These are phyloP conservation scores for Tipula helvola DNA, from an alignment of 2,888 invertebrate species.

Conservation along the genomic window DNA sequence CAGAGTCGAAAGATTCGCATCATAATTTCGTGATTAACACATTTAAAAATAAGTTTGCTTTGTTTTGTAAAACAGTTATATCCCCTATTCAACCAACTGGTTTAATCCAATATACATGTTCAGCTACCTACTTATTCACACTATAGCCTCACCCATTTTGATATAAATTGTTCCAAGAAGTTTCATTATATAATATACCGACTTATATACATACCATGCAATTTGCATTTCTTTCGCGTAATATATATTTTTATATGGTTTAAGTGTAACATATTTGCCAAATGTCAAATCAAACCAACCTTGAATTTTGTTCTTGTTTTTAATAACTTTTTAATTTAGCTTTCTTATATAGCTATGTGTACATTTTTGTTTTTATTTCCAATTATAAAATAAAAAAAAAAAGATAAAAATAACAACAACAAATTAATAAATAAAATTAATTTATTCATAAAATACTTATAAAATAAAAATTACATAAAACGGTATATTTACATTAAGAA, in stretches of 20 bases:
- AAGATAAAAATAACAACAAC: background rate
- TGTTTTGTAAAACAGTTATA: too few species aligned
- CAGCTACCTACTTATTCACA: too few species aligned
- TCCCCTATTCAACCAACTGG: background rate
- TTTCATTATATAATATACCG: background rate
- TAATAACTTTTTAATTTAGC: background rate
- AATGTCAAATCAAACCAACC: constrained; percentile 4
- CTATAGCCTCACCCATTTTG: too few species aligned
- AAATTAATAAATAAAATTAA: background rate
- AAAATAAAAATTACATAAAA: background rate
- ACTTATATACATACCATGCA: background rate
- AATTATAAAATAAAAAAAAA: background rate
- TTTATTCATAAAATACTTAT: background rate
- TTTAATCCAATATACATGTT: too few species aligned
- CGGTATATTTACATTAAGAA: background rate
- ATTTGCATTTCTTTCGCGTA: background rate
- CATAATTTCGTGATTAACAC: too few species aligned
- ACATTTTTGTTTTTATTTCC: background rate
- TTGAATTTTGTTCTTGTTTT: background rate
- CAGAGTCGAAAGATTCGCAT: too few species aligned
- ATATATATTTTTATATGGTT: background rate
- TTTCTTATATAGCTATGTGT: background rate
- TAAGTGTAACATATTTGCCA: background rate
- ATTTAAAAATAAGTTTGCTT: too few species aligned
- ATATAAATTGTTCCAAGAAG: background rate